Evolutionary conservation across 2,888 invertebrate genomes (phyloP), one percentile per base, ranked within the genome.

Genomic region (Amphipoea lucens): DNA sequence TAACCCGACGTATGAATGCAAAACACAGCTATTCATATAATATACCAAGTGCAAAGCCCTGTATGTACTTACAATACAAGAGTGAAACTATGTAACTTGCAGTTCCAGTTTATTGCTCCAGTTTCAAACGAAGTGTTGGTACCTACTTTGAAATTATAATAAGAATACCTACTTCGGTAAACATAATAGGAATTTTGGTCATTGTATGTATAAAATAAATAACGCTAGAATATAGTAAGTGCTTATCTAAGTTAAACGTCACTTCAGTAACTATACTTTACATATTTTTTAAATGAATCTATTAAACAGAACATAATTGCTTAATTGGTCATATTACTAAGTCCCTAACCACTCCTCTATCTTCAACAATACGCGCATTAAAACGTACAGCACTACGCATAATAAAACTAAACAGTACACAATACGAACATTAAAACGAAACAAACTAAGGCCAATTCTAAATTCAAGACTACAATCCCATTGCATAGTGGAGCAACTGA

Each of bases 401-500:
- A 57, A 23, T 78, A 68, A 72, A 77, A 82, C 4, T 11, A 40
- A 76, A 83, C 29, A 4, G 73, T 45, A 67, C 40, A 79, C 2
- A 51, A 20, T 17, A 69, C 36, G 40, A 12, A 36, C 17, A 82
- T 76, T 62, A 51, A 71, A 74, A 76, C 6, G 12, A 20, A 62
- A 68, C 23, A 60, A 68, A 48, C 40, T 6, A 74, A 67, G 23
- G 17, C 42, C 7, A 40, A 69, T 79, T 73, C 65, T 48, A 83
- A 62, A 83, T 76, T 69, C 51, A 63, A 83, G 5, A 60, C 62
- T 57, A 29, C 29, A 78, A 73, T 85, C 36, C 66, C 51, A 51
- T 60, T 76, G 86, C 83, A 85, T 62, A 78, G 69, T 65, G 68
- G 74, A 74, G 70, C 68, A 62, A 75, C 74, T 70, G 65, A 86